Evolutionary conservation across 2,113 vertebrate species (phyloP).

Genomic region (Coreoperca whiteheadi): DNA sequence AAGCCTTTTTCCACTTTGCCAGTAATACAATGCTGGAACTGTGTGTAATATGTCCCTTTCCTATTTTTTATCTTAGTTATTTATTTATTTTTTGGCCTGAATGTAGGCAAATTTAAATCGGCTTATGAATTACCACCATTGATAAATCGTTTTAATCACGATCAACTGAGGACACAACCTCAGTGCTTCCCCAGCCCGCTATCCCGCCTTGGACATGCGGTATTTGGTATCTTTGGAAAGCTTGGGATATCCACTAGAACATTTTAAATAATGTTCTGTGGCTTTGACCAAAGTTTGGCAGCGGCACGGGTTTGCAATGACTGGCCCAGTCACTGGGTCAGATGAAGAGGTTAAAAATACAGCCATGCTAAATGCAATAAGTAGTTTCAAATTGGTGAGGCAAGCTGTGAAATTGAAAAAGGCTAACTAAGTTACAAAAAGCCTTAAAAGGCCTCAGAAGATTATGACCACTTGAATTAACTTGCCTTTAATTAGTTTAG

Average conservation of each 20-base stretch:
- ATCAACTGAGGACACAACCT: not conserved
- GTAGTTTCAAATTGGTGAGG: conserved; percentile 59
- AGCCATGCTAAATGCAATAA: conserved; percentile 49
- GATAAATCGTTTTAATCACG: not conserved
- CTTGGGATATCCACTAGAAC: not conserved
- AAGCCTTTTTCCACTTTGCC: no score
- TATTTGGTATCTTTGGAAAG: not conserved
- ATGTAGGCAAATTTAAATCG: not conserved
- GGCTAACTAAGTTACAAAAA: conserved; percentile 59
- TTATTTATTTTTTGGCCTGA: not conserved
- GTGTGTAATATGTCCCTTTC: no score
- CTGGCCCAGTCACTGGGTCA: conserved; percentile 23
- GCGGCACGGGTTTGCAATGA: not conserved
- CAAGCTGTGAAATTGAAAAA: conserved; percentile 74
- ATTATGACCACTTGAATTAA: conserved; percentile 73
- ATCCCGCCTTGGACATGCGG: not conserved
- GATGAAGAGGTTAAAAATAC: conserved; percentile 47
- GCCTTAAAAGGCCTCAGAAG: conserved; percentile 50
- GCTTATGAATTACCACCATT: not conserved
- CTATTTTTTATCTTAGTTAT: not conserved
- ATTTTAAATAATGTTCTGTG: not conserved
- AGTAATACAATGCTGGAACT: no score
- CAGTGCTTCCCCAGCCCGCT: not conserved
- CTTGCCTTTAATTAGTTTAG: conserved; percentile 67
- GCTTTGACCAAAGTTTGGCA: conserved; percentile 10